Percentiles rank a stretch among this genome's conserved stretches.
Evolutionary conservation across 1,140 invertebrate genomes (phyloP).

Genomic region (Sarcophaga bullata): DNA sequence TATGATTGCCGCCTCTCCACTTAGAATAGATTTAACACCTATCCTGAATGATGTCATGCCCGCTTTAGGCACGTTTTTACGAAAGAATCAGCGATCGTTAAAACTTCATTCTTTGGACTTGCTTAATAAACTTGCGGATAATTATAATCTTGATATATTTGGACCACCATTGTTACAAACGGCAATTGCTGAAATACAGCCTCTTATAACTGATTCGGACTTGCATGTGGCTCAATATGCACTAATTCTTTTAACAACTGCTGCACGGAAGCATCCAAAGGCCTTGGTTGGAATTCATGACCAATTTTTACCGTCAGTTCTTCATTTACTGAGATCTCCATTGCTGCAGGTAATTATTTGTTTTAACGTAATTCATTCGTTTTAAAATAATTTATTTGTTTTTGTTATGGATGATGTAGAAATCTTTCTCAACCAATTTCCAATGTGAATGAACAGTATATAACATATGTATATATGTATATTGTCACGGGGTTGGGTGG

Average conservation of each 20-base stretch:
- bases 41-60: slow-evolving; percentile 91
- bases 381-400: too few relatives aligned
- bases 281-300: slow-evolving; percentile 65
- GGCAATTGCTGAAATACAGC: slow-evolving; percentile 85
- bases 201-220: slow-evolving; percentile 92
- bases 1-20: slow-evolving; percentile 90
- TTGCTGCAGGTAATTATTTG: slow-evolving; percentile 75
- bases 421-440: too few relatives aligned
- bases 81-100: slow-evolving; percentile 96
- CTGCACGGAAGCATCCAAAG: slow-evolving; percentile 69
- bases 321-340: slow-evolving; percentile 89
- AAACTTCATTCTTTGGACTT: slow-evolving; percentile 92
- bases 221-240: slow-evolving; percentile 95
- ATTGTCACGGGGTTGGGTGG: too few relatives aligned
- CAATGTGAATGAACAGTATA: too few relatives aligned
- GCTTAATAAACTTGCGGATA: slow-evolving; percentile 88
- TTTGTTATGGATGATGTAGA: too few relatives aligned
- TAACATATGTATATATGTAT: too few relatives aligned
- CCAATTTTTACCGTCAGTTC: slow-evolving; percentile 84
- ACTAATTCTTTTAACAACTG: slow-evolving; percentile 75
- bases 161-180: slow-evolving; percentile 78
- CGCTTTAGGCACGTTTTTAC: slow-evolving; percentile 90
- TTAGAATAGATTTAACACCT: slow-evolving; percentile 85
- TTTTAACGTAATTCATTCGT: too few relatives aligned
- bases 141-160: slow-evolving; percentile 77